Conservation (phyloP, 1,140 invertebrate species). For the Phenacoccus solenopsis region DNA sequence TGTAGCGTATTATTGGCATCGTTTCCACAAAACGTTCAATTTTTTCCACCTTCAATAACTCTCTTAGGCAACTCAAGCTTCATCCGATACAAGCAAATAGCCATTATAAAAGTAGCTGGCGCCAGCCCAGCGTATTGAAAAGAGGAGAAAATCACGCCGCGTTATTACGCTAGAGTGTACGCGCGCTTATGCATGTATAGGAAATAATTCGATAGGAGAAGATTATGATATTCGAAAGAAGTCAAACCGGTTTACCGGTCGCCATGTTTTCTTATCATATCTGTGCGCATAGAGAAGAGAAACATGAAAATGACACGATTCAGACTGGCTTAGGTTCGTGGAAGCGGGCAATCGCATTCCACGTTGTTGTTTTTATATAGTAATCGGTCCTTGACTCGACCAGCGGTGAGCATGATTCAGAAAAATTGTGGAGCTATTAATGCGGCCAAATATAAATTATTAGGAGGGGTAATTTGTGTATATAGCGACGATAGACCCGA, state of each 20-base stretch:
- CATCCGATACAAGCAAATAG: too few relatives aligned
- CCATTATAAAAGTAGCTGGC: too few relatives aligned
- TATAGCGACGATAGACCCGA: too few relatives aligned
- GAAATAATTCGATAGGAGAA: too few relatives aligned
- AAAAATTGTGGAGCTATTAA: not conserved
- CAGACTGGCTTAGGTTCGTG: not conserved
- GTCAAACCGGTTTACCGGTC: not conserved
- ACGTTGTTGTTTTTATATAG: slow-evolving; percentile 9
- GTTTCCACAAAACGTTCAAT: too few relatives aligned
- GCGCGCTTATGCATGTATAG: too few relatives aligned
- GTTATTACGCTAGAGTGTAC: too few relatives aligned
- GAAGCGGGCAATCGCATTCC: not conserved
- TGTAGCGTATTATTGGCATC: too few relatives aligned
- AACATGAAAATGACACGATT: slow-evolving; percentile 5
- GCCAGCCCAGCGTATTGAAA: too few relatives aligned
- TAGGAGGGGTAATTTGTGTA: not conserved
- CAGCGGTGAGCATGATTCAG: not conserved
- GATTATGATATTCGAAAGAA: not conserved
- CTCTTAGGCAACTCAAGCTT: too few relatives aligned
- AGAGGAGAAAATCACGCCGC: too few relatives aligned
- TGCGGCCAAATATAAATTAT: not conserved
- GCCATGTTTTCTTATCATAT: slow-evolving; percentile 2
- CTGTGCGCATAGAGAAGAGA: not conserved
- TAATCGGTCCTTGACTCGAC: slow-evolving; percentile 10
- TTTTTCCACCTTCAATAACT: too few relatives aligned